Evolutionary conservation across 2,888 invertebrate genomes (phyloP).

Genomic region (Hypena proboscidalis): DNA sequence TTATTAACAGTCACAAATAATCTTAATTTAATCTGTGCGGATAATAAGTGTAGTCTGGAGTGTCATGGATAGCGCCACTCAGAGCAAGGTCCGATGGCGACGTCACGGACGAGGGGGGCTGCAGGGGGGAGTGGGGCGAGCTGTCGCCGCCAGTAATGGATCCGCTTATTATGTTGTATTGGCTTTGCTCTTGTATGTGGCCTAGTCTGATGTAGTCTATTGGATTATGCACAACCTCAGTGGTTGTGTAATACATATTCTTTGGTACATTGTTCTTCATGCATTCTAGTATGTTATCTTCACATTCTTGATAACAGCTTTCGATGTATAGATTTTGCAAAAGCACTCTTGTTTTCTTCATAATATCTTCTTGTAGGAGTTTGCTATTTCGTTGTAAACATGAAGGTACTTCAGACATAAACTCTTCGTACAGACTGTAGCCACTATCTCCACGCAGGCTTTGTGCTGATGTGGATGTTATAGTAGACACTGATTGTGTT

Average conservation of each 20-base stretch:
- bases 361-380: constrained; percentile 49
- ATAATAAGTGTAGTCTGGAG: constrained; percentile 70
- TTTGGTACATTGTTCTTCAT: constrained; percentile 22
- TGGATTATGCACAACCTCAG: constrained; percentile 49
- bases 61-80: constrained; percentile 44
- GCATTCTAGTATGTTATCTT: constrained; percentile 38
- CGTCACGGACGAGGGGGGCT: constrained; percentile 16
- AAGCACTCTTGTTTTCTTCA: constrained; percentile 46
- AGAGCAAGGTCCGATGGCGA: constrained; percentile 19
- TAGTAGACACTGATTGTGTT: constrained; percentile 25
- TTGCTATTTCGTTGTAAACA: constrained; percentile 51
- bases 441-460: constrained; percentile 32
- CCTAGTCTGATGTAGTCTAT: constrained; percentile 51
- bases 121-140: background rate
- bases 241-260: constrained; percentile 19
- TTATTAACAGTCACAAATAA: background rate
- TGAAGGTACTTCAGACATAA: constrained; percentile 58
- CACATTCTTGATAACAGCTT: constrained; percentile 39
- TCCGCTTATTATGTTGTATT: background rate
- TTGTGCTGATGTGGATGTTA: constrained; percentile 33
- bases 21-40: constrained; percentile 66
- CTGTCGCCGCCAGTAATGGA: constrained; percentile 11
- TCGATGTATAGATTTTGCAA: constrained; percentile 51
- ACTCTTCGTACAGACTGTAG: constrained; percentile 55
- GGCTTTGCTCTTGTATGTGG: constrained; percentile 29